Evolutionary conservation across 2,797 vertebrate species (phyloP).

Genomic region (Telmatherina bonti): DNA sequence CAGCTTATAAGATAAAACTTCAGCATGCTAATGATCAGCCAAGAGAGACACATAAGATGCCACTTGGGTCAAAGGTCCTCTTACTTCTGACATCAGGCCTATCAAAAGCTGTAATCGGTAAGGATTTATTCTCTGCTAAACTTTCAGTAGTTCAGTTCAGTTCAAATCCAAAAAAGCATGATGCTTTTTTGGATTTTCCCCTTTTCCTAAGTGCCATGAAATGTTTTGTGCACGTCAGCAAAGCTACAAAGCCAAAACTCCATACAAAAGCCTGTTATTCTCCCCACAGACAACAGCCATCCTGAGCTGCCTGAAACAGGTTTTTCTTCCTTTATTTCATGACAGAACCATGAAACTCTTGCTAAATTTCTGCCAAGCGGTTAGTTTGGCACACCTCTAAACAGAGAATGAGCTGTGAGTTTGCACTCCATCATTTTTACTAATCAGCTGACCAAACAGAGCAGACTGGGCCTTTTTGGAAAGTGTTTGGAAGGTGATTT

Average conservation of each 20-base stretch:
- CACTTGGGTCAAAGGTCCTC: background rate
- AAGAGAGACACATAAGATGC: background rate
- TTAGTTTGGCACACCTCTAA: background rate
- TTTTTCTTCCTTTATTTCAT: background rate
- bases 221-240: background rate
- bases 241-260: background rate
- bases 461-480: background rate
- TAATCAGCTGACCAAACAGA: background rate
- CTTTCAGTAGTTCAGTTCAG: background rate
- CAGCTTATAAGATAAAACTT: background rate
- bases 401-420: background rate
- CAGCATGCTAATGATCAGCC: background rate
- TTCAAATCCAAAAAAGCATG: background rate
- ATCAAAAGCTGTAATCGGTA: background rate
- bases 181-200: background rate
- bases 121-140: background rate
- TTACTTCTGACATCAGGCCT: background rate
- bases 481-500: background rate
- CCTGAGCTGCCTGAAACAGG: background rate
- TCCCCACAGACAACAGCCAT: background rate
- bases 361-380: background rate
- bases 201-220: background rate
- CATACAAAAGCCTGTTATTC: background rate
- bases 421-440: background rate
- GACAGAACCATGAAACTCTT: background rate